Base-by-base conservation (phyloP, 2,113 vertebrate genomes). In the Drymodes brunneopygia region DNA sequence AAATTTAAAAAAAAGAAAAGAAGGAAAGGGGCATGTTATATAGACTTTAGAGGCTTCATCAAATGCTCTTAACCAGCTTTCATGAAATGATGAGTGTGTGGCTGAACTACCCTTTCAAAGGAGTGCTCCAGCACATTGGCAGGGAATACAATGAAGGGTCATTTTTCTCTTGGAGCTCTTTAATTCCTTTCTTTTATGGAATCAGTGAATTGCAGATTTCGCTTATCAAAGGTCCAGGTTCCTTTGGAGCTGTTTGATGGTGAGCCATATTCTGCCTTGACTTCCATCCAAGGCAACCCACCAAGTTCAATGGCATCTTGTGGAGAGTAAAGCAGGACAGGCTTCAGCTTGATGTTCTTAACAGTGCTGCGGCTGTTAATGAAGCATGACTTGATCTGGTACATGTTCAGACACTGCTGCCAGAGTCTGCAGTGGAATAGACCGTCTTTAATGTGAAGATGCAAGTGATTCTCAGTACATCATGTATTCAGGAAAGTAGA, bases 221-320 rank as follows among this genome's bases (percentile, higher is more conserved):
- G 20, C 60, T 80, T 94, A 88, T 95, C 90, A 96, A 96, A 96
- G 60, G 64, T 78, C 25, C n/a, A 21, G n/a, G 15, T 78, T 94
- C 64, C 81, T 90, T 88, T 91, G 51, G 92, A 94, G 85, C 51
- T 83, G 22, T 72, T 73, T 96, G 92, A 95, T 95, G 85, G 66
- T 62, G 71, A 92, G 50, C 81, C 71, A 83, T 82, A 77, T 90
- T 94, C 70, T 90, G 81, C 47, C 62, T 66, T 86, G 66, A 80
- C 66, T 97, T 90, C 66, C 19, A 73, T 90, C 62, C 70, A 48
- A 87, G 70, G 42, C 87, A 87, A 79, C 66, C 96, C 45, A 90
- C 94, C 66, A 95, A 77, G 90, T 94, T 96, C 93, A 97, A 56
- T 95, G 67, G 47, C 33, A 18, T 61, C 90, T 94, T 5, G 0